These are phyloP conservation scores for Meteorus sp. DNA, from an alignment of 1,140 invertebrate genomes.

Conservation along the genomic window DNA sequence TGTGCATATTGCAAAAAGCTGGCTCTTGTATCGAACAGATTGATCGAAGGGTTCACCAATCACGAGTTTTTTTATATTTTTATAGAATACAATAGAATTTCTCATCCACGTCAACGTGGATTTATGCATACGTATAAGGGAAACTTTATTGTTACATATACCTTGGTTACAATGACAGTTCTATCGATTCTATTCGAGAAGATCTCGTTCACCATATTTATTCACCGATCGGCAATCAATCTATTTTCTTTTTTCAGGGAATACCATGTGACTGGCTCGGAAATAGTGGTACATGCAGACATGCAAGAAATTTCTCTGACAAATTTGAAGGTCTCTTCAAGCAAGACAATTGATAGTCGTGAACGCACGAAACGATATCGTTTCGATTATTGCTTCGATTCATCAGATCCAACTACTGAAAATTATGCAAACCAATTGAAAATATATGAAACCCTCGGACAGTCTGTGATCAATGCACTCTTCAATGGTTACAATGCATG, in stretches of 20 bases:
- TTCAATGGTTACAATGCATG: conserved; percentile 65
- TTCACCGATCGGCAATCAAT: too few relatives aligned
- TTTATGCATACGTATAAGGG: too few relatives aligned
- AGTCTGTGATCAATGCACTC: conserved; percentile 64
- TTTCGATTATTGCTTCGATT: conserved; percentile 75
- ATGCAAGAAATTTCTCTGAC: conserved; percentile 40
- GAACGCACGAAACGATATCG: conserved; percentile 68
- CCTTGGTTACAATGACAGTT: too few relatives aligned
- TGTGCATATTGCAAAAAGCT: too few relatives aligned
- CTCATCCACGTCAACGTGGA: too few relatives aligned
- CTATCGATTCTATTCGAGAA: too few relatives aligned
- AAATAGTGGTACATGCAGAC: conserved; percentile 39
- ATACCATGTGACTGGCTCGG: conserved; percentile 38
- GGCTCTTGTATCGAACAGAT: too few relatives aligned
- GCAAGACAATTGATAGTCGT: conserved; percentile 67
- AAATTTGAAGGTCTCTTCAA: conserved; percentile 64
- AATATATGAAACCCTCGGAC: conserved; percentile 69
- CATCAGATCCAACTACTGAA: conserved; percentile 55
- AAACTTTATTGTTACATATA: too few relatives aligned
- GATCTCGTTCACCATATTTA: too few relatives aligned
- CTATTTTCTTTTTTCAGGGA: conserved; percentile 36
- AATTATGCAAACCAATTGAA: conserved; percentile 68
- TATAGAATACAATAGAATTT: too few relatives aligned
- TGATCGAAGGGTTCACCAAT: too few relatives aligned
- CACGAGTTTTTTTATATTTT: too few relatives aligned